phyloP scores from a whole-genome alignment of 2,797 vertebrate genomes.

The Pelodytes ibericus region DNA sequence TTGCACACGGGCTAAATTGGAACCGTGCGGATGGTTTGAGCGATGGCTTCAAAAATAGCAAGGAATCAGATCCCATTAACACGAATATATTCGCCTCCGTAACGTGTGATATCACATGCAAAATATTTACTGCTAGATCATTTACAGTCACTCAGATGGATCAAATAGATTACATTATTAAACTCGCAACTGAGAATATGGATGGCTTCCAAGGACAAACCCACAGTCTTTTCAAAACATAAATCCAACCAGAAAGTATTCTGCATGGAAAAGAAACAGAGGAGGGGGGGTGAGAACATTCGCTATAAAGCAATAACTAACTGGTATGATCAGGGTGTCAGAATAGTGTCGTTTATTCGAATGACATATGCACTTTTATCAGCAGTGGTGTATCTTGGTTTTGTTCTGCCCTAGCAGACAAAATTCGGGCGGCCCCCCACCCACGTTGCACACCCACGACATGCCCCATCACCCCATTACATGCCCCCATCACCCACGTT shows the following conservation, averaged over 20 bases:
- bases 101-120: constrained; percentile 45
- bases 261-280: constrained; percentile 15
- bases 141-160: constrained; percentile 32
- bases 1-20: constrained; percentile 4
- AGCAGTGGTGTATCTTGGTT: constrained; percentile 27
- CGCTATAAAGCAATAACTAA: constrained; percentile 34
- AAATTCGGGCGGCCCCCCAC: too few species aligned
- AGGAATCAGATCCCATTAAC: neutral
- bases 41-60: neutral
- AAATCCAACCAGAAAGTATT: neutral
- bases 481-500: too few species aligned
- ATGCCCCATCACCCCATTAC: too few species aligned
- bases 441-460: too few species aligned
- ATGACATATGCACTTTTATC: neutral
- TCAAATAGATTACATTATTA: constrained; percentile 41
- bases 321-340: neutral
- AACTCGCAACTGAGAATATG: constrained; percentile 19
- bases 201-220: constrained; percentile 28
- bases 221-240: constrained; percentile 10
- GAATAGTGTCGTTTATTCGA: neutral
- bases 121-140: constrained; percentile 39
- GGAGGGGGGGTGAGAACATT: neutral
- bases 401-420: too few species aligned
- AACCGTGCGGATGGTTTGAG: neutral
- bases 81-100: neutral